phyloP scores from a whole-genome alignment of 2,113 vertebrate species.

The Charadrius vociferus region DNA sequence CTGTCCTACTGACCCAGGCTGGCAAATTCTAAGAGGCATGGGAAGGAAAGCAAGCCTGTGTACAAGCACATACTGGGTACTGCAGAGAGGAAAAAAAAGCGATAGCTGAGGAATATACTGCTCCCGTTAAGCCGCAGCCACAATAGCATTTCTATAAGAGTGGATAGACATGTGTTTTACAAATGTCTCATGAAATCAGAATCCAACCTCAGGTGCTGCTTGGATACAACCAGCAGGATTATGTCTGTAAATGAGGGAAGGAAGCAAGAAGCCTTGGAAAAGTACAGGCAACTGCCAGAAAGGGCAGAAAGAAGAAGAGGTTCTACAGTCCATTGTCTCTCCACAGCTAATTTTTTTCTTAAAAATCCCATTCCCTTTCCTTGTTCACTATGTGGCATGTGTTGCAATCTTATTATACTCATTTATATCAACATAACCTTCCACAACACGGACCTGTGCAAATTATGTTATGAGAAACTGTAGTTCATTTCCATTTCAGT shows the following conservation, averaged over 20 bases:
- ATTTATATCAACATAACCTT: conserved; percentile 47
- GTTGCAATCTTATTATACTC: conserved; percentile 21
- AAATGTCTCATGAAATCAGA: background rate
- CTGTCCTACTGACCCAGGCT: background rate
- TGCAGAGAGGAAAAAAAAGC: background rate
- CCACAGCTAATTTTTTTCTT: background rate
- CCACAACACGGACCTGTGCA: conserved; percentile 28
- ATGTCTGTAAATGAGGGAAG: background rate
- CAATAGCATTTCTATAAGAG: background rate
- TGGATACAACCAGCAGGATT: background rate
- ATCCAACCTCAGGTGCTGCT: background rate
- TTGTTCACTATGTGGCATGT: background rate
- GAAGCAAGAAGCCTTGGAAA: background rate
- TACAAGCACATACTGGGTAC: background rate
- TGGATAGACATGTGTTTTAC: background rate
- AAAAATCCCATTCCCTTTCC: background rate
- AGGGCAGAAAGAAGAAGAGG: background rate
- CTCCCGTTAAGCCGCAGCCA: background rate
- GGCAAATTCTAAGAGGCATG: background rate
- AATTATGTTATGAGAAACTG: conserved; percentile 41
- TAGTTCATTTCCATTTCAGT: conserved; percentile 65
- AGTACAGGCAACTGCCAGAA: background rate
- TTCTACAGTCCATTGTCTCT: background rate
- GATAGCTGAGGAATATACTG: background rate
- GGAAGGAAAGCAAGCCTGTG: background rate